Conservation (phyloP, 2,797 vertebrate species). For the Bradypodion pumilum region DNA sequence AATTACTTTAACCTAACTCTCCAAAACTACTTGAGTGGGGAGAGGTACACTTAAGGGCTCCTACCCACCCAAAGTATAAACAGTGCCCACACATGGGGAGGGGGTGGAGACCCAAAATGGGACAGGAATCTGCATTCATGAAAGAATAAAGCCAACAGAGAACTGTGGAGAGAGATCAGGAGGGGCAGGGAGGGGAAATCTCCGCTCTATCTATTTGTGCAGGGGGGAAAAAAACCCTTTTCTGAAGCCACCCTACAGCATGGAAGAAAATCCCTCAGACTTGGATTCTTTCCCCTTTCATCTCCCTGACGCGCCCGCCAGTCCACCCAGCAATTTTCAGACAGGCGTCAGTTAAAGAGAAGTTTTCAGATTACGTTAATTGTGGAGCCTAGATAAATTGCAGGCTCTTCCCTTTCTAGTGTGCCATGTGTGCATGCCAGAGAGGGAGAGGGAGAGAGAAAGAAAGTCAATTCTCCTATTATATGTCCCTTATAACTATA, state of each 20-base stretch:
- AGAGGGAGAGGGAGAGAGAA: neutral
- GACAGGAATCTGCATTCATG: neutral
- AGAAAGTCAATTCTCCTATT: neutral
- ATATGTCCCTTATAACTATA: neutral
- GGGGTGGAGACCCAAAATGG: neutral
- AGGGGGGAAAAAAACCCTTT: slow-evolving; percentile 10
- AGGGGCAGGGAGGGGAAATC: too few relatives aligned
- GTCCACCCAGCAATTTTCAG: slow-evolving; percentile 84
- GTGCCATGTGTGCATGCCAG: slow-evolving; percentile 14
- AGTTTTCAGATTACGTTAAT: slow-evolving; percentile 80
- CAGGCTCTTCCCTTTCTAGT: slow-evolving; percentile 17
- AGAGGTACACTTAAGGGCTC: neutral
- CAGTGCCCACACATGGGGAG: neutral
- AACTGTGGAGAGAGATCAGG: neutral
- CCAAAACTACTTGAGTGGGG: slow-evolving; percentile 11
- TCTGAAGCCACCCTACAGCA: slow-evolving; percentile 21
- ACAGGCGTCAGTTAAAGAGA: slow-evolving; percentile 80
- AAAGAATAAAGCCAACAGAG: neutral
- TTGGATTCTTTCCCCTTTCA: slow-evolving; percentile 75
- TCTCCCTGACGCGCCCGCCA: slow-evolving; percentile 69
- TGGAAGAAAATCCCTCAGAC: slow-evolving; percentile 52
- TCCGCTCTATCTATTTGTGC: slow-evolving; percentile 8
- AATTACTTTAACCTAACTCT: slow-evolving; percentile 52
- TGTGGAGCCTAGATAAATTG: slow-evolving; percentile 66
- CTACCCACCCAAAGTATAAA: neutral